phyloP scores from a whole-genome alignment of 2,113 vertebrate genomes.

The Caranx melampygus region DNA sequence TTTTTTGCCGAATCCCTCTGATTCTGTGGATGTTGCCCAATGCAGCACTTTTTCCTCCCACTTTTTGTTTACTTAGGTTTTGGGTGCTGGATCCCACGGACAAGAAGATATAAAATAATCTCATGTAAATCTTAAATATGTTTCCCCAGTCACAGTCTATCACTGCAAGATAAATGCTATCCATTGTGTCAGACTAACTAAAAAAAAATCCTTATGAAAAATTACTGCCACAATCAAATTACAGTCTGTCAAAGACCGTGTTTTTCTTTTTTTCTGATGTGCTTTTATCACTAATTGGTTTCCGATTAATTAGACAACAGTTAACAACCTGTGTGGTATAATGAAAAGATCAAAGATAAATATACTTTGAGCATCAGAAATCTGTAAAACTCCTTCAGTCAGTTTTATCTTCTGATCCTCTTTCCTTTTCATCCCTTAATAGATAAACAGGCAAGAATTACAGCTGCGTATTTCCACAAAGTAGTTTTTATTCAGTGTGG shows the following conservation, averaged over 20 bases:
- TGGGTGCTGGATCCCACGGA: neutral
- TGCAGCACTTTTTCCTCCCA: slow-evolving; percentile 15
- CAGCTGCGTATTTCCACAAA: neutral
- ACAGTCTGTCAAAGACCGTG: neutral
- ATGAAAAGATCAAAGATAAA: slow-evolving; percentile 3
- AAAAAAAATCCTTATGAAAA: neutral
- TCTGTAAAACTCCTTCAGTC: neutral
- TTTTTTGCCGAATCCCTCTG: slow-evolving; percentile 19
- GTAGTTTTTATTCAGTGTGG: slow-evolving; percentile 24
- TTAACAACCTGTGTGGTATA: neutral
- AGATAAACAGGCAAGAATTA: slow-evolving; percentile 10
- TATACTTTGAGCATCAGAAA: neutral
- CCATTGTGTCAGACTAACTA: neutral
- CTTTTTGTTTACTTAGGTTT: slow-evolving; percentile 23
- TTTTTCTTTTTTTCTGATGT: neutral
- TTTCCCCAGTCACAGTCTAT: neutral
- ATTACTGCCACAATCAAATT: neutral
- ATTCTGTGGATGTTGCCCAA: slow-evolving; percentile 44
- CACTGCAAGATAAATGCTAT: neutral
- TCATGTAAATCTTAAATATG: neutral
- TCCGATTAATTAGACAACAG: slow-evolving; percentile 7
- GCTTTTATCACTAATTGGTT: neutral
- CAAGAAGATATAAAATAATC: neutral
- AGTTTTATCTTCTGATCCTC: neutral
- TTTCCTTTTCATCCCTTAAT: neutral